Evolutionary conservation across 2,797 vertebrate genomes (phyloP), one percentile per base, ranked within the genome.

Genomic region (Mus spretus): DNA sequence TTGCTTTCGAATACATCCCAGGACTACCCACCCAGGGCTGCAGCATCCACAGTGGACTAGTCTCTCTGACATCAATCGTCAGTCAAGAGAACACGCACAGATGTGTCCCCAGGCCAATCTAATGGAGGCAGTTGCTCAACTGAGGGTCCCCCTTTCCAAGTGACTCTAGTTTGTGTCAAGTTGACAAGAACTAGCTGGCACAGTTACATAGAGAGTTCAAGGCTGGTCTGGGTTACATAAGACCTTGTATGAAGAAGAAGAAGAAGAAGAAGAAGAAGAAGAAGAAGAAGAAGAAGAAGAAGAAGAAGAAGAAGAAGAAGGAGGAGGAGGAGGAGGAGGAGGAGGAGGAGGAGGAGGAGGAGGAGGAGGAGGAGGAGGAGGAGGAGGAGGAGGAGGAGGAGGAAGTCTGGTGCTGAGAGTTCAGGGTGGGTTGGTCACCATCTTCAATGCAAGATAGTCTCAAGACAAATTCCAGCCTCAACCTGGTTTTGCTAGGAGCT

Each of bases 301-400:
- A 1, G 34, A n/a, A 3, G 28, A 31, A 13, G 28, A 11, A 12
- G 61, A 13, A 1, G 28, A 4, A 13, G 4, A 2, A 31, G 10
- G 6, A n/a, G 1, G 6, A 31, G 2, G 34, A 8, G 6, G 15
- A 8, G 1, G 31, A 70, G 0, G 34, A 70, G 2, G 31, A 34
- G 14, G 65, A 34, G 4, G 28, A 34, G 1, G 31, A 67, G 12
- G 15, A n/a, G 2, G 15, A 14, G 3, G 67, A 9, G 8, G 34
- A 3, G 1, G 67, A 70, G 0, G 67, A 70, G 1, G 14, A 31
- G 3, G 67, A 9, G 7, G 34, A 9, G 1, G 67, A 70, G 0
- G 67, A 70, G 3, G 63, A 31, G 12, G 15, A n/a, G 2, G 15
- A 14, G 3, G 67, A 9, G 8, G 34, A 3, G 1, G 67, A 70